These are phyloP conservation scores for Zaprionus africanus DNA, from an alignment of 1,140 invertebrate genomes.

Conservation along the genomic window DNA sequence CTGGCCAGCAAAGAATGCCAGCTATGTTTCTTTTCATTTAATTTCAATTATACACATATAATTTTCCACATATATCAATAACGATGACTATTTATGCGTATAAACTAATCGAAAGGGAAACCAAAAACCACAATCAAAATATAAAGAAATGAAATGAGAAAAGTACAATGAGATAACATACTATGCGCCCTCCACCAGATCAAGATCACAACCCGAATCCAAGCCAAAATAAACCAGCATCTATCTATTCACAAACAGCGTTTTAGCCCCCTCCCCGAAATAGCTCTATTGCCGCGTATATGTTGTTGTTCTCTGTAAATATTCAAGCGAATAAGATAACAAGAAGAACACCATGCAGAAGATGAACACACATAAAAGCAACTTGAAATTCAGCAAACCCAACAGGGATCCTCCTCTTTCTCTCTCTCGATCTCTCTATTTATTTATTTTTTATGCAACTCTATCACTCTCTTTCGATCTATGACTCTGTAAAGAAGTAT, in stretches of 20 bases:
- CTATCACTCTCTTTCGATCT: conserved; percentile 28
- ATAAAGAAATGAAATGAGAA: conserved; percentile 27
- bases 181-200: conserved; percentile 16
- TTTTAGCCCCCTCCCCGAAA: conserved; percentile 62
- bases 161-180: conserved; percentile 13
- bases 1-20: conserved; percentile 48
- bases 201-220: conserved; percentile 18
- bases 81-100: conserved; percentile 84
- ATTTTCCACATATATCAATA: conserved; percentile 84
- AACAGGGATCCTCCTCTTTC: conserved; percentile 42
- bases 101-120: conserved; percentile 52
- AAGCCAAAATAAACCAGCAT: conserved; percentile 27
- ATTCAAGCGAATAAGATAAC: conserved; percentile 47
- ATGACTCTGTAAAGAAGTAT: conserved; percentile 11
- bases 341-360: conserved; percentile 28
- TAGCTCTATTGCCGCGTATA: conserved; percentile 84
- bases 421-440: conserved; percentile 30
- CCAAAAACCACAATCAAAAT: conserved; percentile 1
- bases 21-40: conserved; percentile 71
- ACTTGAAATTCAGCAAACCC: conserved; percentile 77
- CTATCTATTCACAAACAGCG: conserved; percentile 43
- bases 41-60: conserved; percentile 71
- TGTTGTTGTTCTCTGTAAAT: conserved; percentile 82
- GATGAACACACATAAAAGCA: conserved; percentile 55
- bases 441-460: conserved; percentile 32